Evolutionary conservation across 2,888 invertebrate species (phyloP), one percentile per base, ranked within the genome.

Genomic region (Nemoura dubitans): DNA sequence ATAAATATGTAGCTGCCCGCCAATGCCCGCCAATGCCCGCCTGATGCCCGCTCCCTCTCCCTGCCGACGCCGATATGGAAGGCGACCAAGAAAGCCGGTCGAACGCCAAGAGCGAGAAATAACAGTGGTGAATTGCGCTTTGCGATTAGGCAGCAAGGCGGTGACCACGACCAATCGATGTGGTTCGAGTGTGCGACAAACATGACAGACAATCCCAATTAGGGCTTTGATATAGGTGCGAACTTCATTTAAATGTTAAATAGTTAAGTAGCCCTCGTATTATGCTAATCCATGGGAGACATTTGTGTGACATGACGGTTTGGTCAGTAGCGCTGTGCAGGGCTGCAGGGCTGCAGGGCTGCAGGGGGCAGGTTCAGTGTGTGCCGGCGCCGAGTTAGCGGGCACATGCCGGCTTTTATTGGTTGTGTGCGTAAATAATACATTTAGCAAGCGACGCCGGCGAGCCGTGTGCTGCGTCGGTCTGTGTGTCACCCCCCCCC

Each of bases 401-500:
- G 21, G 59, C 59, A 59, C 59, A 59, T 59, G 59, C 59, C 3
- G 16, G 59, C 6, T 59, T 59, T 59, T 59, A 59, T 59, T 59
- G 59, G 59, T 59, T 59, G 59, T 59, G 59, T 59, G 21, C 59
- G 59, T 59, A 59, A 59, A 59, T 59, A 59, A 59, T 59, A 59
- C 59, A 59, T 59, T 59, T 59, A 59, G 59, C 59, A 10, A 21
- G 59, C 59, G 59, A 21, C 59, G 59, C 16, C 59, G 14, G 59
- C 59, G 6, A 10, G 36, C 59, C 59, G 36, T 36, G 36, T 36
- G 36, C 36, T 10, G 10, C 36, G 36, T 36, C 36, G 36, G 36
- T 36, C 10, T 36, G 36, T 36, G 36, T 36, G 36, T 36, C 5
- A 3, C 3, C 5, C 36, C 3, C 3, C 5, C 36, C 36, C 36